phyloP scores from a whole-genome alignment of 2,113 vertebrate species.

The Stegastes partitus region DNA sequence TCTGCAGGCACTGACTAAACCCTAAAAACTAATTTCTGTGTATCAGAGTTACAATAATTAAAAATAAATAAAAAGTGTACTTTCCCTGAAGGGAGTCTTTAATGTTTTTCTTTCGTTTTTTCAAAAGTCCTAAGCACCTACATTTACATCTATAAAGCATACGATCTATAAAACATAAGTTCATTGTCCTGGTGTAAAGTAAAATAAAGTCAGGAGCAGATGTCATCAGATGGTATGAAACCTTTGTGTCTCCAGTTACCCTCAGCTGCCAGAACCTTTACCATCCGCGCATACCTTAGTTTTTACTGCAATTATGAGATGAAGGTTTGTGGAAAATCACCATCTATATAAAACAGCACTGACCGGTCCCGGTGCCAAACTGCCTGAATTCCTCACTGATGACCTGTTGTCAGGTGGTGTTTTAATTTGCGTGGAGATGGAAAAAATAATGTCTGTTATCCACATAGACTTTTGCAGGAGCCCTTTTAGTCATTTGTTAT shows the following conservation, averaged over 20 bases:
- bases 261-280: background rate
- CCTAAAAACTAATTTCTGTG: too few relatives aligned
- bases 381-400: constrained; percentile 53
- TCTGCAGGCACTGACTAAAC: too few relatives aligned
- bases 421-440: constrained; percentile 39
- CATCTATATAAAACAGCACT: constrained; percentile 2
- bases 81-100: too few relatives aligned
- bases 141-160: too few relatives aligned
- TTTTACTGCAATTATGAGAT: constrained; percentile 23
- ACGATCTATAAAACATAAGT: too few relatives aligned
- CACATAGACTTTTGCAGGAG: constrained; percentile 2
- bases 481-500: constrained; percentile 60
- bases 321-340: constrained; percentile 31
- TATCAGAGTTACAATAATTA: too few relatives aligned
- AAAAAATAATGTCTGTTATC: constrained; percentile 40
- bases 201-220: too few relatives aligned
- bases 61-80: too few relatives aligned
- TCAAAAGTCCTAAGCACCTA: too few relatives aligned
- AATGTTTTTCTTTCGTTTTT: too few relatives aligned
- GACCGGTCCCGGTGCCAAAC: constrained; percentile 27
- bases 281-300: background rate
- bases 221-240: background rate
- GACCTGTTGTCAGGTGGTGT: constrained; percentile 20
- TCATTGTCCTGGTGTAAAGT: too few relatives aligned
- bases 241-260: background rate